These are phyloP conservation scores for Pipra filicauda DNA, from an alignment of 2,113 vertebrate species.

Conservation along the genomic window DNA sequence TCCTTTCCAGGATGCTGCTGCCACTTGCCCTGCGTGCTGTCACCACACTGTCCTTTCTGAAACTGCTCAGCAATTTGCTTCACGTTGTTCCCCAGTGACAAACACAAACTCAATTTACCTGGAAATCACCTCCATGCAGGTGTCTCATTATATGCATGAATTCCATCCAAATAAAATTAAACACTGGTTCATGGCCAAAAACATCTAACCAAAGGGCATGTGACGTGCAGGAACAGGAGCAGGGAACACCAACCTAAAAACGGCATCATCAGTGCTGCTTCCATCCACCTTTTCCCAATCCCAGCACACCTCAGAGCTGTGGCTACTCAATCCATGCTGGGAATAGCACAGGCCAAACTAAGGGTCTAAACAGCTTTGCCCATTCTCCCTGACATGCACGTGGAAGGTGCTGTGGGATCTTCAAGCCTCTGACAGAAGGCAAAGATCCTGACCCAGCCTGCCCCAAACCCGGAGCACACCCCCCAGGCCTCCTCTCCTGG, in stretches of 20 bases:
- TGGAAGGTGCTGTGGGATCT: background rate
- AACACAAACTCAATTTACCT: background rate
- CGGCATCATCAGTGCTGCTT: background rate
- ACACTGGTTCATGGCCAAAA: background rate
- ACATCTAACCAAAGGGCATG: background rate
- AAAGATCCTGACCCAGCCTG: background rate
- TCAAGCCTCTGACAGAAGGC: background rate
- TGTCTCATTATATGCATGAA: background rate
- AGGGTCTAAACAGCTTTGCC: background rate
- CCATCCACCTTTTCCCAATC: background rate
- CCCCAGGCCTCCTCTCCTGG: background rate
- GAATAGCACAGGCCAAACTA: background rate
- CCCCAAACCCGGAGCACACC: background rate
- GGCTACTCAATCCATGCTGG: background rate
- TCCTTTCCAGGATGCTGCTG: background rate
- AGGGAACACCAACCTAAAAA: background rate
- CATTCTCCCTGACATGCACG: fast-evolving
- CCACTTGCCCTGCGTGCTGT: background rate
- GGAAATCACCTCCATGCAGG: background rate
- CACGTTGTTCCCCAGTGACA: background rate
- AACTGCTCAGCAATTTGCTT: background rate
- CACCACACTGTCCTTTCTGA: background rate
- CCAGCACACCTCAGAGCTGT: background rate
- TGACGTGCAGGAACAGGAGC: background rate
- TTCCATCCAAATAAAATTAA: background rate